Percentiles rank a stretch among this genome's conserved stretches.
Conservation (phyloP, 2,797 vertebrate genomes). For the Luscinia megarhynchos region DNA sequence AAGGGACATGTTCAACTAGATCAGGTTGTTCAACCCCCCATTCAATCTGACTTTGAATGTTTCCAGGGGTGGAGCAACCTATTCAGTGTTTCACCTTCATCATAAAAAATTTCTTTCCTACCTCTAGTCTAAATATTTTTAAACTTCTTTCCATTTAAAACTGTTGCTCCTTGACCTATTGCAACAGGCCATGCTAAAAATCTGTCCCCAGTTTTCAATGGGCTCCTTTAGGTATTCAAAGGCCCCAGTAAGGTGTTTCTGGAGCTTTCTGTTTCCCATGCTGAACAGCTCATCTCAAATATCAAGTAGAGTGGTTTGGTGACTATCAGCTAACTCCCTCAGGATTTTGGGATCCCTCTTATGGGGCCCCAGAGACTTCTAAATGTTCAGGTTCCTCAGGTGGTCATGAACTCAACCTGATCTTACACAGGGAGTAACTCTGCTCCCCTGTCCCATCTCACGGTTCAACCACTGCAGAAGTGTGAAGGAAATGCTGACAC, state of each 20-base stretch:
- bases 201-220: background rate
- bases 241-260: accelerated
- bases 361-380: accelerated
- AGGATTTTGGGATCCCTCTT: background rate
- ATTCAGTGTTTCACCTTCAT: background rate
- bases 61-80: background rate
- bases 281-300: background rate
- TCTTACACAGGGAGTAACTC: background rate
- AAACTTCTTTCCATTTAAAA: background rate
- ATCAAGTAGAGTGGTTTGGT: background rate
- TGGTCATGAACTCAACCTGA: background rate
- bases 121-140: background rate
- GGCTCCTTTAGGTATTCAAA: background rate
- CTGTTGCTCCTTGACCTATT: background rate
- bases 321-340: background rate
- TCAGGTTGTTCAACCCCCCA: background rate
- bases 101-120: background rate
- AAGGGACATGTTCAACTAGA: background rate
- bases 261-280: background rate
- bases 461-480: accelerated
- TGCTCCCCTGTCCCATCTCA: background rate
- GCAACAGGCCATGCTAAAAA: background rate
- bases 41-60: background rate
- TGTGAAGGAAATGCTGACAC: background rate
- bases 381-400: background rate